These are phyloP conservation scores for Ophion obscuratus DNA, from an alignment of 2,888 invertebrate genomes.

Conservation along the genomic window DNA sequence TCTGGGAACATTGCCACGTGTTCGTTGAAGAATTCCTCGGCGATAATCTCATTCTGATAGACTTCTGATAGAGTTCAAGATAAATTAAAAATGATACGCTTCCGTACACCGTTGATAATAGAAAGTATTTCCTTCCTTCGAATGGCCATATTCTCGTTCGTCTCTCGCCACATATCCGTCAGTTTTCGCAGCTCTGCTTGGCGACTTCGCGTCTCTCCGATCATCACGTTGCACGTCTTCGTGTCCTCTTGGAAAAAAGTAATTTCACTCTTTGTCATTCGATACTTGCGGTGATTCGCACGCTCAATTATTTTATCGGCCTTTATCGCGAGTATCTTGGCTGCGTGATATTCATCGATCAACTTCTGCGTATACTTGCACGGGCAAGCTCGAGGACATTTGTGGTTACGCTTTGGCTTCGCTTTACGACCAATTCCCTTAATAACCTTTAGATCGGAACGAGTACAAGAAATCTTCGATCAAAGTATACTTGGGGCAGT, in stretches of 20 bases:
- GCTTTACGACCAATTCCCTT: slow-evolving; percentile 32
- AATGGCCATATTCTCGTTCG: slow-evolving; percentile 57
- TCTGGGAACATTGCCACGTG: slow-evolving; percentile 21
- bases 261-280: slow-evolving; percentile 64
- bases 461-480: not conserved
- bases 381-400: slow-evolving; percentile 56
- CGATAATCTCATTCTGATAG: not conserved
- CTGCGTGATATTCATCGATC: slow-evolving; percentile 55
- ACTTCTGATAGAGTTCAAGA: not conserved
- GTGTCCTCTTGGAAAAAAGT: slow-evolving; percentile 58
- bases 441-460: slow-evolving; percentile 20
- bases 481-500: not conserved
- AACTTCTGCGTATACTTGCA: slow-evolving; percentile 55
- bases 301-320: slow-evolving; percentile 28
- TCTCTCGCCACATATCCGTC: slow-evolving; percentile 67
- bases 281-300: slow-evolving; percentile 48
- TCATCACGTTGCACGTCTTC: slow-evolving; percentile 58
- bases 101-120: slow-evolving; percentile 48
- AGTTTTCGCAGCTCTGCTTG: slow-evolving; percentile 61
- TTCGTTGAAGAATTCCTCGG: not conserved
- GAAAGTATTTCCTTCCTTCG: slow-evolving; percentile 53
- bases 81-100: not conserved
- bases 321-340: slow-evolving; percentile 35
- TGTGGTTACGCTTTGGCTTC: slow-evolving; percentile 44
- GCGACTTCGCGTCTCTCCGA: slow-evolving; percentile 49